phyloP scores from a whole-genome alignment of 1,140 invertebrate species.

The Manduca sexta region DNA sequence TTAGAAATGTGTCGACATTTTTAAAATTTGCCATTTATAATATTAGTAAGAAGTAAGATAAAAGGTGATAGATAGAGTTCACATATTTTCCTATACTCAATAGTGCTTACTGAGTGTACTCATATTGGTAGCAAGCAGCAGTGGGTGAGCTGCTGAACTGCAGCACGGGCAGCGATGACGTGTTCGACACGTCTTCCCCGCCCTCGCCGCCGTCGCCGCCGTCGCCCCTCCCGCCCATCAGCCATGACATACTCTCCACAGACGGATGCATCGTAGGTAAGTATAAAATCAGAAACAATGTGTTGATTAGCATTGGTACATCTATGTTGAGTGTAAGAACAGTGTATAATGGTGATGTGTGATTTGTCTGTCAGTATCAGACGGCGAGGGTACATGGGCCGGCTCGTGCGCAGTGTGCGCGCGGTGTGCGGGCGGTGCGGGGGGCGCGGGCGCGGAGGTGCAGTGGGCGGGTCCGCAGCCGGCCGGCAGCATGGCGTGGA shows the following conservation, averaged over 20 bases:
- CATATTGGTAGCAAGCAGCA: constrained; percentile 51
- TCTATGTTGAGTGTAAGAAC: too few species aligned
- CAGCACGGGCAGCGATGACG: constrained; percentile 82
- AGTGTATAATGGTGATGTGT: not conserved
- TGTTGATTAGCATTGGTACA: too few species aligned
- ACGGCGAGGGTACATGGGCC: constrained; percentile 56
- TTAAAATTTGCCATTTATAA: too few species aligned
- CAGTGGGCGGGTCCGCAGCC: constrained; percentile 6
- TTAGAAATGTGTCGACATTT: too few species aligned
- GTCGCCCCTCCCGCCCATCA: constrained; percentile 17
- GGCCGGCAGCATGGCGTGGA: constrained; percentile 16
- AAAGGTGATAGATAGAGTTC: too few species aligned
- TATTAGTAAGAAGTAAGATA: too few species aligned
- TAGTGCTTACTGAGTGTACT: too few species aligned
- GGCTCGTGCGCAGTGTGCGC: constrained; percentile 79
- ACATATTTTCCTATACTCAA: too few species aligned
- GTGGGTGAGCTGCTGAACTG: constrained; percentile 84
- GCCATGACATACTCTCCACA: constrained; percentile 32
- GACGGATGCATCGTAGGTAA: constrained; percentile 73
- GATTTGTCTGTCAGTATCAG: not conserved
- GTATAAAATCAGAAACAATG: too few species aligned
- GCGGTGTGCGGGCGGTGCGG: constrained; percentile 73
- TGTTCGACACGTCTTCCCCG: constrained; percentile 64
- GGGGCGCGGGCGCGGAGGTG: constrained; percentile 5
- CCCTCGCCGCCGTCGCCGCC: constrained; percentile 32